These are phyloP conservation scores for Stegastes partitus DNA, from an alignment of 2,113 vertebrate genomes.

Conservation along the genomic window DNA sequence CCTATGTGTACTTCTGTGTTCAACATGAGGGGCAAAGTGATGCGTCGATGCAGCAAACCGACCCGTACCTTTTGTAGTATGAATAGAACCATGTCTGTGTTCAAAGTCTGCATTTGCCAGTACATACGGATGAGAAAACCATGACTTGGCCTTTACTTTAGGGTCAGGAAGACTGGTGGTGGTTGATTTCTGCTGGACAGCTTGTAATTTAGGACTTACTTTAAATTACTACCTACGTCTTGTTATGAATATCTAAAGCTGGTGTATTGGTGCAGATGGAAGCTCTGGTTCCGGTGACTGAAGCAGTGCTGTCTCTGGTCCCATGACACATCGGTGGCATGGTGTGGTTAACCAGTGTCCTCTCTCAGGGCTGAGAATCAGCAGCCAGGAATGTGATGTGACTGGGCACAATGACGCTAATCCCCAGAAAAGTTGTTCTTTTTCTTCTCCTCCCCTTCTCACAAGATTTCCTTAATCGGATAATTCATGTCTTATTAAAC, in stretches of 20 bases:
- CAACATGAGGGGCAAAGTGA: too few relatives aligned
- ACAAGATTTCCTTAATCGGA: slow-evolving; percentile 72
- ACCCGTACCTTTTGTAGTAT: too few relatives aligned
- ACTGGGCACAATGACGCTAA: slow-evolving; percentile 63
- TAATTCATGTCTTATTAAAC: slow-evolving; percentile 67
- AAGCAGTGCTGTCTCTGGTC: slow-evolving; percentile 10
- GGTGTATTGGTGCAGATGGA: slow-evolving; percentile 12
- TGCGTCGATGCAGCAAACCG: too few relatives aligned
- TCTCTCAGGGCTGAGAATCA: slow-evolving; percentile 52
- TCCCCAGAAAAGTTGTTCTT: slow-evolving; percentile 65
- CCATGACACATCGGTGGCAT: not conserved
- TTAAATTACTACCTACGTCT: not conserved
- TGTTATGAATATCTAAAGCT: not conserved
- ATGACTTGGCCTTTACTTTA: too few relatives aligned
- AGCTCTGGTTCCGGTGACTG: not conserved
- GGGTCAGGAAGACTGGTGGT: too few relatives aligned
- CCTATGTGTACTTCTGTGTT: too few relatives aligned
- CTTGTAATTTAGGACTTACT: not conserved
- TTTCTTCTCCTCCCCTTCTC: slow-evolving; percentile 54
- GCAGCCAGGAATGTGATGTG: slow-evolving; percentile 70
- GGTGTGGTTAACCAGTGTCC: slow-evolving; percentile 26
- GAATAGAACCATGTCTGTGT: too few relatives aligned
- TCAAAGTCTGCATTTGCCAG: too few relatives aligned
- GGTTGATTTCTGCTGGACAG: not conserved
- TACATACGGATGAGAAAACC: too few relatives aligned